A percentile compares a stretch with the other conserved stretches of the same genome.
These are phyloP conservation scores for Nycticebus coucang DNA, from an alignment of 2,113 vertebrate genomes.

Conservation along the genomic window DNA sequence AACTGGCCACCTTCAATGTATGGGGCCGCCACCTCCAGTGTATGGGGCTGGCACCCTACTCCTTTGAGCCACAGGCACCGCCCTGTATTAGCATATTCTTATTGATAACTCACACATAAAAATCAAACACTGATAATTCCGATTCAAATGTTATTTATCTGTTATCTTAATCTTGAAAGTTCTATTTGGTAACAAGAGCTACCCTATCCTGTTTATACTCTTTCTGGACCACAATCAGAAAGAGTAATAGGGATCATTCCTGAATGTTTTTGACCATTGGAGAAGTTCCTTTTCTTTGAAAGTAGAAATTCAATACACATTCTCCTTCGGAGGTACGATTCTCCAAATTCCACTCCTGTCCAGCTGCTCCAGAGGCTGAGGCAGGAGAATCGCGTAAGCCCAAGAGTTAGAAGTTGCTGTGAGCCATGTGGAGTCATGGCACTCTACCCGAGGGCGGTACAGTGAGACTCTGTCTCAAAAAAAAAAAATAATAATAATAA, in stretches of 20 bases:
- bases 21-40: too few relatives aligned
- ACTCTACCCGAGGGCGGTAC: too few relatives aligned
- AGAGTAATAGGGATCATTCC: neutral
- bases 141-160: neutral
- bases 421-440: too few relatives aligned
- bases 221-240: neutral
- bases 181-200: neutral
- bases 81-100: neutral
- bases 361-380: too few relatives aligned
- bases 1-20: too few relatives aligned
- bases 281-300: conserved; percentile 31
- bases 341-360: neutral
- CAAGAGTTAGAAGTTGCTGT: too few relatives aligned
- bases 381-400: too few relatives aligned
- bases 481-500: too few relatives aligned
- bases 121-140: neutral
- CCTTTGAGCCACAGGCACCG: too few relatives aligned
- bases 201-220: neutral
- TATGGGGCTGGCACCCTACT: too few relatives aligned
- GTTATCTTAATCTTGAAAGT: neutral
- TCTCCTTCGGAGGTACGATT: neutral
- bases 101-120: neutral
- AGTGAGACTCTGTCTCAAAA: too few relatives aligned
- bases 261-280: neutral
- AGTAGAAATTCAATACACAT: neutral